Conservation (phyloP, 2,113 vertebrate species). For the Speoplatyrhinus poulsoni region DNA sequence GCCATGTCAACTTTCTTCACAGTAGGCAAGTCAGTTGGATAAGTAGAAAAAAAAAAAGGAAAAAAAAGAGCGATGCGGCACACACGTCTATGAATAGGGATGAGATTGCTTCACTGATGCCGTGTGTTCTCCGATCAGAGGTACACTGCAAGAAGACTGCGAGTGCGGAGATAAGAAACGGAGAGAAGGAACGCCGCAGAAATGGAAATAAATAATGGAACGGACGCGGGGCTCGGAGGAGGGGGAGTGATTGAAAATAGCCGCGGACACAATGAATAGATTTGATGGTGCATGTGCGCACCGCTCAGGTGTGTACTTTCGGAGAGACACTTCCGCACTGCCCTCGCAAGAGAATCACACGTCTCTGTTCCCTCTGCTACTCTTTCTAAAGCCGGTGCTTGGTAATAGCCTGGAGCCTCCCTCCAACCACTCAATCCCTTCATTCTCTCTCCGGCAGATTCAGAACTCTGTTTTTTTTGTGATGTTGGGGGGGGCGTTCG, state of each 20-base stretch:
- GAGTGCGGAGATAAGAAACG: constrained; percentile 33
- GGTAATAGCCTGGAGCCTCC: constrained; percentile 46
- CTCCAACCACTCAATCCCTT: background rate
- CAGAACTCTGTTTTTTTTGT: background rate
- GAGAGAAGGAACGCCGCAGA: constrained; percentile 30
- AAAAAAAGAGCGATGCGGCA: constrained; percentile 26
- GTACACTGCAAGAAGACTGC: constrained; percentile 19
- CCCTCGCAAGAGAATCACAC: constrained; percentile 15
- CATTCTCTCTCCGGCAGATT: background rate
- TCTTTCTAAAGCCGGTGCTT: constrained; percentile 36
- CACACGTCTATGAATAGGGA: constrained; percentile 49
- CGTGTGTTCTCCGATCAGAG: constrained; percentile 47
- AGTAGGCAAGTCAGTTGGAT: constrained; percentile 23
- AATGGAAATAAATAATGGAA: constrained; percentile 35
- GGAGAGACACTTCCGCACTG: constrained; percentile 9
- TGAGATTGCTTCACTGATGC: constrained; percentile 47
- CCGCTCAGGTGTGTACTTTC: background rate
- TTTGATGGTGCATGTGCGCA: constrained; percentile 15
- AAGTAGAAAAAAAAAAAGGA: constrained; percentile 38
- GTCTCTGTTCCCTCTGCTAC: constrained; percentile 29
- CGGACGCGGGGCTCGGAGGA: background rate
- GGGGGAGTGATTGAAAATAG: constrained; percentile 46
- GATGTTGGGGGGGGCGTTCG: background rate
- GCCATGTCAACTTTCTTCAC: constrained; percentile 51
- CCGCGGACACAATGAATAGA: constrained; percentile 30